Conservation (phyloP, 2,113 vertebrate species). For the Sinocyclocheilus anophthalmus region DNA sequence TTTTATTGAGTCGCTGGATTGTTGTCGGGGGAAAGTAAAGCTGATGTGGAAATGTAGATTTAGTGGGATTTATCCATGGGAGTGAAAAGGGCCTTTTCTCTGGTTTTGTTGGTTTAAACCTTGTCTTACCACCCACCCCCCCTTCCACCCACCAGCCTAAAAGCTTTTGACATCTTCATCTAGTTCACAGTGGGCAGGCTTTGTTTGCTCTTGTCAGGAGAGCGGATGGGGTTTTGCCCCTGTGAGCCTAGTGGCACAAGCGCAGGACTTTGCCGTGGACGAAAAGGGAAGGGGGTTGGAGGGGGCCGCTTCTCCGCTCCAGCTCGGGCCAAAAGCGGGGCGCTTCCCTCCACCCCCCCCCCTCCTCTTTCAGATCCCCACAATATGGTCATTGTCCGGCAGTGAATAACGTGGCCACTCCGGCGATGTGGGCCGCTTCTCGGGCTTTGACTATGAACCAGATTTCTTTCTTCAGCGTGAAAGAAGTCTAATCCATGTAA, state of each 20-base stretch:
- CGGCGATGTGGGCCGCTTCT: slow-evolving; percentile 94
- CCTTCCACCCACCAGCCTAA: slow-evolving; percentile 63
- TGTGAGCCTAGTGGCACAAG: slow-evolving; percentile 93
- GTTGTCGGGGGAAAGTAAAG: slow-evolving; percentile 72
- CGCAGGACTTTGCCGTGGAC: slow-evolving; percentile 91
- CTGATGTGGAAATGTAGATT: slow-evolving; percentile 82
- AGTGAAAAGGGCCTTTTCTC: slow-evolving; percentile 76
- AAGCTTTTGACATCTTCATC: slow-evolving; percentile 87
- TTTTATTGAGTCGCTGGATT: slow-evolving; percentile 68
- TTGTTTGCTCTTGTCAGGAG: slow-evolving; percentile 99
- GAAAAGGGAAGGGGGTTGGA: slow-evolving; percentile 58
- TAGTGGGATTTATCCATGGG: slow-evolving; percentile 78
- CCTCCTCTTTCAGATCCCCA: slow-evolving; percentile 85
- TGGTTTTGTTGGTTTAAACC: slow-evolving; percentile 84
- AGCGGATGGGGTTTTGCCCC: slow-evolving; percentile 91
- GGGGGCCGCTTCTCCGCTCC: slow-evolving; percentile 76
- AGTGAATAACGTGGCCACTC: slow-evolving; percentile 99
- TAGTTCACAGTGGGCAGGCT: slow-evolving; percentile 87
- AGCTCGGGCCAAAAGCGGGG: slow-evolving; percentile 48
- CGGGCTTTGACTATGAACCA: slow-evolving; percentile 96
- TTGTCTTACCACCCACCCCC: slow-evolving; percentile 63
- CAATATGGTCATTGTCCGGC: slow-evolving; percentile 99
- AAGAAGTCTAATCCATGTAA: slow-evolving; percentile 99
- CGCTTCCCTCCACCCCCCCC: slow-evolving; percentile 25
- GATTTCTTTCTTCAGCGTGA: slow-evolving; percentile 94